These are phyloP conservation scores for Periparus ater DNA, from an alignment of 2,797 vertebrate species.

Conservation along the genomic window DNA sequence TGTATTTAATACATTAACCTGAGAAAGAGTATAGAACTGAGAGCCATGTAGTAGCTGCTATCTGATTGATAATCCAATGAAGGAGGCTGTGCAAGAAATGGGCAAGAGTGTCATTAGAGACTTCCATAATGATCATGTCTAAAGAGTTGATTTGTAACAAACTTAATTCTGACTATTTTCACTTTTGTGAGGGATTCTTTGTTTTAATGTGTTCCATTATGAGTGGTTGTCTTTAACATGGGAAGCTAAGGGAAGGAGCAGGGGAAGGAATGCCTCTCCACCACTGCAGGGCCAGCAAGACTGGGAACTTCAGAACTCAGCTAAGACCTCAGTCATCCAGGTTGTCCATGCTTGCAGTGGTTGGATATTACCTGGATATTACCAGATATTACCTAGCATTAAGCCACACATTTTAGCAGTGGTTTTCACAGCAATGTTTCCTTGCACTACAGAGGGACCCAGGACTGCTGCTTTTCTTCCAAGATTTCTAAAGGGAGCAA, in stretches of 20 bases:
- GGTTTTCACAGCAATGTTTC: not conserved
- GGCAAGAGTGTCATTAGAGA: not conserved
- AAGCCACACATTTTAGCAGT: not conserved
- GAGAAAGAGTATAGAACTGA: not conserved
- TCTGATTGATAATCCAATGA: not conserved
- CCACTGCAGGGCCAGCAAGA: not conserved
- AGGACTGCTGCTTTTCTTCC: not conserved
- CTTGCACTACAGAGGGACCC: not conserved
- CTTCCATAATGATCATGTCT: not conserved
- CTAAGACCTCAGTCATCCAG: accelerated
- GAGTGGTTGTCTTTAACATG: not conserved
- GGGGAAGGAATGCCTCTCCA: not conserved
- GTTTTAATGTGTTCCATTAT: not conserved
- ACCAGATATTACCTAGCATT: not conserved
- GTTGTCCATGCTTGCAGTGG: not conserved
- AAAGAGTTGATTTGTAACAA: not conserved
- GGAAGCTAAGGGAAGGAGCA: not conserved
- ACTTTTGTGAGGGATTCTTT: not conserved
- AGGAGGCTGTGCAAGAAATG: not conserved
- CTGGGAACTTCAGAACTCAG: not conserved
- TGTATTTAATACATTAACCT: not conserved
- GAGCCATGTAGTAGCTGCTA: not conserved
- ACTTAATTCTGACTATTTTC: not conserved
- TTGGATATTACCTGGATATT: not conserved
- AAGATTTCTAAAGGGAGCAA: not conserved